Percentiles rank a stretch among this genome's conserved stretches.
phyloP scores from a whole-genome alignment of 1,140 invertebrate species.

The Triops longicaudatus region DNA sequence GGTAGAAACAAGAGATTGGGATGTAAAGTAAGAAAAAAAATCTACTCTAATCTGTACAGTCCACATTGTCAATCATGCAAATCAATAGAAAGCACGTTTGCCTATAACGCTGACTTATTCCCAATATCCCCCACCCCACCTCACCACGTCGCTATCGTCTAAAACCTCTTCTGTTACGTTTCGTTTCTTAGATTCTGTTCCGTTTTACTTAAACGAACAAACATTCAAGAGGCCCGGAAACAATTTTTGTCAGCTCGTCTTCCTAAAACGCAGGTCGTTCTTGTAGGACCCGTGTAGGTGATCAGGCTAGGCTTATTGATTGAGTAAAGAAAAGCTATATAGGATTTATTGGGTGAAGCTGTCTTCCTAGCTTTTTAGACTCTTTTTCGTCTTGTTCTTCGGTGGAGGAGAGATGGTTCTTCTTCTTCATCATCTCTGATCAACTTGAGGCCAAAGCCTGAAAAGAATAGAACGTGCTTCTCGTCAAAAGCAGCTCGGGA shows the following conservation, averaged over 20 bases:
- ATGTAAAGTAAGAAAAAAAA: not conserved
- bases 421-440: not conserved
- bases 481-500: conserved; percentile 14
- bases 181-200: not conserved
- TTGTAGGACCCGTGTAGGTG: not conserved
- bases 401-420: too few species aligned
- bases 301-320: not conserved
- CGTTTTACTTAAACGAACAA: not conserved
- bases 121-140: not conserved
- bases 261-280: not conserved
- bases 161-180: too few species aligned
- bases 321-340: not conserved
- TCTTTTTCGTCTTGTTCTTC: not conserved
- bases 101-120: conserved; percentile 11
- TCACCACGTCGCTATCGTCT: not conserved
- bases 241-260: not conserved
- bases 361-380: not conserved
- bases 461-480: conserved; percentile 15
- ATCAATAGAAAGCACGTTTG: conserved; percentile 12
- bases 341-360: not conserved
- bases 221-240: not conserved
- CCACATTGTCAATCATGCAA: not conserved
- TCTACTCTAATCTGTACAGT: not conserved
- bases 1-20: too few species aligned
- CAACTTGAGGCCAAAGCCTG: not conserved